A percentile compares a stretch with the other conserved stretches of the same genome.
phyloP scores from a whole-genome alignment of 1,140 invertebrate species.

The Ceratitis capitata region DNA sequence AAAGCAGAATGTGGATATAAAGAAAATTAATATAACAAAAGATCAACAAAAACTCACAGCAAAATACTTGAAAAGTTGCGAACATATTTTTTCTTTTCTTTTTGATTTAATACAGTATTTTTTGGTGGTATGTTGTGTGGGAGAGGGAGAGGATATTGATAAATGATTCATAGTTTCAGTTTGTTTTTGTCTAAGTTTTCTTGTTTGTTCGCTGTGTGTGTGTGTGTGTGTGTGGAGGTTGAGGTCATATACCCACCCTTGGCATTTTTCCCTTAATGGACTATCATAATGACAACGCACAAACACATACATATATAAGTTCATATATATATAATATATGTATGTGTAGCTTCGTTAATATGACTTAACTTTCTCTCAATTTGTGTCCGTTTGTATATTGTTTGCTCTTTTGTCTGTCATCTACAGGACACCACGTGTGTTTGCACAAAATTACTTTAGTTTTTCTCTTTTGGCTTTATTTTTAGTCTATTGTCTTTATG shows the following conservation, averaged over 20 bases:
- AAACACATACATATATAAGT: background rate
- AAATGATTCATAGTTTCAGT: conserved; percentile 22
- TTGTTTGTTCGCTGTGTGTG: background rate
- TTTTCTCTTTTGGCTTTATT: background rate
- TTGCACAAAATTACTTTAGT: background rate
- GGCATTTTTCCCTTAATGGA: background rate
- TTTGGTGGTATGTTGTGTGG: background rate
- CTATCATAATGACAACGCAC: background rate
- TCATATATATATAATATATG: background rate
- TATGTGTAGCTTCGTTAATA: too few species aligned
- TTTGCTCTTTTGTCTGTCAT: background rate
- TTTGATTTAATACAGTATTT: too few species aligned
- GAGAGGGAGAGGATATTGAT: background rate
- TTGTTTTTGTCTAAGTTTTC: conserved; percentile 9
- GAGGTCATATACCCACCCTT: too few species aligned
- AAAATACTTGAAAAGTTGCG: background rate
- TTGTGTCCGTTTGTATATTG: background rate
- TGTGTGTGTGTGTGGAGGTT: background rate
- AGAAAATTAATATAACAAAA: background rate
- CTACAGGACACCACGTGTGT: background rate
- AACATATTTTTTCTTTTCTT: background rate
- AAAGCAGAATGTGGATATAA: conserved; percentile 9
- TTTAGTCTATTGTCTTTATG: background rate
- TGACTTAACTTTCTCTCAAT: too few species aligned
- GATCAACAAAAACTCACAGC: background rate